A percentile compares a stretch with the other conserved stretches of the same genome.
These are phyloP conservation scores for Sturnira hondurensis DNA, from an alignment of 2,113 vertebrate genomes.

Conservation along the genomic window DNA sequence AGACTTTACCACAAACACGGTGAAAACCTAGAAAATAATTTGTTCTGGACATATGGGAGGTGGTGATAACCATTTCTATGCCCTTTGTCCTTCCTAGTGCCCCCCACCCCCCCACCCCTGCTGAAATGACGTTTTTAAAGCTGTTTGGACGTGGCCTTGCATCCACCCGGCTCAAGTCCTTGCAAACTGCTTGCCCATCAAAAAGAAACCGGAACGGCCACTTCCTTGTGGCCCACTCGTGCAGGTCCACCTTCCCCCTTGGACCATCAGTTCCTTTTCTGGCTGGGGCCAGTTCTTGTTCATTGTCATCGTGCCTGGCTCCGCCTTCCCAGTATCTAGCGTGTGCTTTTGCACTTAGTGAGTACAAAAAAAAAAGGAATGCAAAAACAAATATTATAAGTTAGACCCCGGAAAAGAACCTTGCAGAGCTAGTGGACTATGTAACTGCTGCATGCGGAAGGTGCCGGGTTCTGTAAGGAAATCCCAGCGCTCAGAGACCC, in stretches of 20 bases:
- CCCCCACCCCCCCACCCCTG: no score
- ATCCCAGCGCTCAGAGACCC: background rate
- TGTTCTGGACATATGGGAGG: background rate
- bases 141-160: background rate
- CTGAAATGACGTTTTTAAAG: background rate
- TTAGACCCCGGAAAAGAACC: background rate
- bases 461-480: background rate
- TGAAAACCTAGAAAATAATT: background rate
- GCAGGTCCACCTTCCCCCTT: background rate
- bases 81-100: background rate
- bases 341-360: background rate
- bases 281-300: background rate
- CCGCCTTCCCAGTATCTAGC: background rate
- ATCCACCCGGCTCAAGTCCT: background rate
- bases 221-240: background rate
- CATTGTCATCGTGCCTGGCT: background rate
- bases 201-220: slow-evolving; percentile 51
- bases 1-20: slow-evolving; percentile 2
- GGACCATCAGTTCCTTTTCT: background rate
- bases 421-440: background rate
- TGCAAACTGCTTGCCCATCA: slow-evolving; percentile 50
- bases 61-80: background rate
- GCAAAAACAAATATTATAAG: background rate
- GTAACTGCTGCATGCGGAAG: background rate
- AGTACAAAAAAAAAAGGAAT: background rate